phyloP scores from a whole-genome alignment of 2,888 invertebrate genomes.

The Pecten maximus region DNA sequence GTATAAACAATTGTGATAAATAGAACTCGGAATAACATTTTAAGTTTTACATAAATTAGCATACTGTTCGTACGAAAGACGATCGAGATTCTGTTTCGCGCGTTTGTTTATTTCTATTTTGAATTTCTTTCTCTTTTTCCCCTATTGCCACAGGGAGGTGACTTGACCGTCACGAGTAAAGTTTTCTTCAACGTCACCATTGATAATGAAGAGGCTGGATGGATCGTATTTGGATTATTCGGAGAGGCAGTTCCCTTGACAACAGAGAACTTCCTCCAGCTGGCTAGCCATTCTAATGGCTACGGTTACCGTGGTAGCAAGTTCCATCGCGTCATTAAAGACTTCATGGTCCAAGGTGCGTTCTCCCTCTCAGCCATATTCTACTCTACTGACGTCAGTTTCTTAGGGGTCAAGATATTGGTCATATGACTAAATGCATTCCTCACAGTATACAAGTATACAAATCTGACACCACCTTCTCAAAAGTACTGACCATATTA shows the following conservation, averaged over 20 bases:
- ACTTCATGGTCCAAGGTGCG: slow-evolving; percentile 95
- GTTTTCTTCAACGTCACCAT: slow-evolving; percentile 92
- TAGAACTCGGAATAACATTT: too few species aligned
- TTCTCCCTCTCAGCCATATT: too few species aligned
- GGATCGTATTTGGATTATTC: slow-evolving; percentile 93
- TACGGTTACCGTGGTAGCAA: slow-evolving; percentile 88
- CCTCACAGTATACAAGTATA: too few species aligned
- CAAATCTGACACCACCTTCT: too few species aligned
- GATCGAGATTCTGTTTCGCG: too few species aligned
- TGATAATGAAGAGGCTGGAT: slow-evolving; percentile 88
- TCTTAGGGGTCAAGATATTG: neutral
- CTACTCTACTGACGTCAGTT: neutral
- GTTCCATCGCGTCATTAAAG: slow-evolving; percentile 93
- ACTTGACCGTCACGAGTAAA: slow-evolving; percentile 88
- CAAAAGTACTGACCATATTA: too few species aligned
- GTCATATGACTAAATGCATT: too few species aligned
- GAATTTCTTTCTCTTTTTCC: slow-evolving; percentile 3
- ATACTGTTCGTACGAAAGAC: too few species aligned
- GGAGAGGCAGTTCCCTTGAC: slow-evolving; percentile 93
- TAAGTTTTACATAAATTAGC: too few species aligned
- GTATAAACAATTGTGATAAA: too few species aligned
- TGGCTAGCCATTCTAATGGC: slow-evolving; percentile 84
- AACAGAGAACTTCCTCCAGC: slow-evolving; percentile 92
- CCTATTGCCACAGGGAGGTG: slow-evolving; percentile 65
- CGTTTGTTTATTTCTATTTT: neutral